These are phyloP conservation scores for Deroplatys truncata DNA, from an alignment of 2,888 invertebrate genomes.

Conservation along the genomic window DNA sequence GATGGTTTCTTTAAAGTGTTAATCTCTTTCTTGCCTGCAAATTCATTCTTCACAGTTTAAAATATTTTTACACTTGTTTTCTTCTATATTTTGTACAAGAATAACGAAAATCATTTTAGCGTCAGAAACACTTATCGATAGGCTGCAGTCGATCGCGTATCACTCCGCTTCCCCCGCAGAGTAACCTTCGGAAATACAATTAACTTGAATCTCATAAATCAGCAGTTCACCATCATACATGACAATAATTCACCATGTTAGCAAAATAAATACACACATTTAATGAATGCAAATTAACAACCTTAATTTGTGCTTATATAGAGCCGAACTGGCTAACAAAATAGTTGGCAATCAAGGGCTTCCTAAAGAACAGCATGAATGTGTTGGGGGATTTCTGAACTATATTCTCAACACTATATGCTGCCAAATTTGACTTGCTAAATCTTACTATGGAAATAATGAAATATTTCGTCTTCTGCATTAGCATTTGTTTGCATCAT, in stretches of 20 bases:
- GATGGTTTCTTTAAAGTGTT: neutral
- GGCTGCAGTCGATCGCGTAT: constrained; percentile 5
- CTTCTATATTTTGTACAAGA: neutral
- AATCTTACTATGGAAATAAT: too few relatives aligned
- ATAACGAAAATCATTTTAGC: constrained; percentile 13
- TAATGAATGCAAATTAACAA: neutral
- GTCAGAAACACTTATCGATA: constrained; percentile 21
- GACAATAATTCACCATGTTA: neutral
- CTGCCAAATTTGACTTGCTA: neutral
- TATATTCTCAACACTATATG: neutral
- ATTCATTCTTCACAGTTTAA: neutral
- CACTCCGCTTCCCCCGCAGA: constrained; percentile 12
- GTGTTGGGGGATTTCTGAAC: neutral
- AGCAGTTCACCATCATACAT: neutral
- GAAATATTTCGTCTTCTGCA: too few relatives aligned
- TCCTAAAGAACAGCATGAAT: neutral
- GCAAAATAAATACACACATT: neutral
- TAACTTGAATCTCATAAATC: neutral
- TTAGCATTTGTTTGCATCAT: too few relatives aligned
- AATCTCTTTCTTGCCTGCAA: neutral
- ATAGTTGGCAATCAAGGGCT: neutral
- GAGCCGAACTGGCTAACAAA: neutral
- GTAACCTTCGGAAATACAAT: neutral
- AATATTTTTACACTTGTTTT: neutral
- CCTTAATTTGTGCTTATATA: too few relatives aligned